A percentile compares a stretch with the other conserved stretches of the same genome.
phyloP scores from a whole-genome alignment of 2,797 vertebrate species.

The Hybognathus amarus region DNA sequence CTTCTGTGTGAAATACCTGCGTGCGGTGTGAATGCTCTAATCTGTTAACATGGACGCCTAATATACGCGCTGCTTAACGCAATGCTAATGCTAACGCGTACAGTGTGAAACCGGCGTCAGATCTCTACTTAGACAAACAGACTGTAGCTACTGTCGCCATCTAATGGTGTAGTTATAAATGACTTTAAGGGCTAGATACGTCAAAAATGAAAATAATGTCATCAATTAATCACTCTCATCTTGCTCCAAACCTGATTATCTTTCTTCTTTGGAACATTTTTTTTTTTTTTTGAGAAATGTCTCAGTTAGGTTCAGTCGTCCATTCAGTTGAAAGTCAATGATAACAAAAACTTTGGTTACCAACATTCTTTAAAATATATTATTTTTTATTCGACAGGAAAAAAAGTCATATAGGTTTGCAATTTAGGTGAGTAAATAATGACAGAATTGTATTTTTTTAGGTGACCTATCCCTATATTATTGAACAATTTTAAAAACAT shows the following conservation, averaged over 20 bases:
- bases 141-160: slow-evolving; percentile 5
- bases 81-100: too few species aligned
- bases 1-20: background rate
- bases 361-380: background rate
- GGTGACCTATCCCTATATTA: background rate
- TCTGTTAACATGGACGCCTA: too few species aligned
- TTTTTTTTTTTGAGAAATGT: background rate
- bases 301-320: fast-evolving
- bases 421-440: background rate
- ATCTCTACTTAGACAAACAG: background rate
- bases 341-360: background rate
- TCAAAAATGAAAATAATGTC: background rate
- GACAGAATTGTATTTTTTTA: background rate
- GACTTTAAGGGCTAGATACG: background rate
- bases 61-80: too few species aligned
- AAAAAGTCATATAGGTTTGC: background rate
- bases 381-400: background rate
- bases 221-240: background rate
- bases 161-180: background rate
- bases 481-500: background rate
- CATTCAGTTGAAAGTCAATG: background rate
- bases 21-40: too few species aligned
- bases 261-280: background rate
- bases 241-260: background rate
- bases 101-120: too few species aligned